These are phyloP conservation scores for Plagodis dolabraria DNA, from an alignment of 2,888 invertebrate genomes.

Conservation along the genomic window DNA sequence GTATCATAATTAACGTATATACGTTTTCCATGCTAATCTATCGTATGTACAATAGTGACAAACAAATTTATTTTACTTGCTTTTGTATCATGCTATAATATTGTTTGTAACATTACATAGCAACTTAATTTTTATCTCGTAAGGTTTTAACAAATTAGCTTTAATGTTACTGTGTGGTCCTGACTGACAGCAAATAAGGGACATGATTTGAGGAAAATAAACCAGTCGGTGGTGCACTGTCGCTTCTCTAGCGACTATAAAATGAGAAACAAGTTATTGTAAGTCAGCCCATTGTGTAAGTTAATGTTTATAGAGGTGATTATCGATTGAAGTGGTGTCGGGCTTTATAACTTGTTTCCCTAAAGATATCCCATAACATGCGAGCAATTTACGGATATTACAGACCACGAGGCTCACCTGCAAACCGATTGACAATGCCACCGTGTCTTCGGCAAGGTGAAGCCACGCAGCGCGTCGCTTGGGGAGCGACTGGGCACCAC, in stretches of 20 bases:
- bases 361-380: slow-evolving; percentile 19
- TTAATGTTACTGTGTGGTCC: slow-evolving; percentile 15
- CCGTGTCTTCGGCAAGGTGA: neutral
- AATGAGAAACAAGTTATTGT: slow-evolving; percentile 18
- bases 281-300: neutral
- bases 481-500: slow-evolving; percentile 24
- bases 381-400: slow-evolving; percentile 28
- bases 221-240: slow-evolving; percentile 15
- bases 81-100: slow-evolving; percentile 24
- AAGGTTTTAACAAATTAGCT: slow-evolving; percentile 6
- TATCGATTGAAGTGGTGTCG: neutral
- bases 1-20: no score
- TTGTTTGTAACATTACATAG: slow-evolving; percentile 9
- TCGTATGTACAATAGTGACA: no score
- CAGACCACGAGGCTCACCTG: slow-evolving; percentile 17
- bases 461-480: slow-evolving; percentile 17
- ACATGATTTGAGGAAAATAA: slow-evolving; percentile 10
- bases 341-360: slow-evolving; percentile 15
- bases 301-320: neutral
- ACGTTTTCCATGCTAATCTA: no score
- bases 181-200: slow-evolving; percentile 13
- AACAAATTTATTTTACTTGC: slow-evolving; percentile 1
- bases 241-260: slow-evolving; percentile 22
- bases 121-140: slow-evolving; percentile 12
- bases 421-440: slow-evolving; percentile 2